Conservation (phyloP, 2,888 invertebrate genomes). For the Macropis europaea region DNA sequence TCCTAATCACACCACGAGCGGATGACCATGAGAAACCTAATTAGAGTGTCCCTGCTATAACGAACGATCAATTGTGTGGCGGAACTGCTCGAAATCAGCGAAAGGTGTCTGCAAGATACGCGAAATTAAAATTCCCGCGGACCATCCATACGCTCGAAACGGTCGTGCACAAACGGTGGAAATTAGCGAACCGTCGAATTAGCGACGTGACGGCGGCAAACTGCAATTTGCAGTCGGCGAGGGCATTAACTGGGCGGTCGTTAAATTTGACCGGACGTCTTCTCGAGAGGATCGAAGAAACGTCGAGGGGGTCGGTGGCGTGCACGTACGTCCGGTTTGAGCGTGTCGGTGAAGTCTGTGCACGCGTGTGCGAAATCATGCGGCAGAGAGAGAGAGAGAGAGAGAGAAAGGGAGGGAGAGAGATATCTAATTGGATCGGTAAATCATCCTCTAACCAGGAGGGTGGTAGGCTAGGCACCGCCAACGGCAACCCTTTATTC, state of each 20-base stretch:
- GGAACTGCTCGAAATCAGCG: too few relatives aligned
- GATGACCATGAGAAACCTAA: too few relatives aligned
- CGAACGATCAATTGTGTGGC: too few relatives aligned
- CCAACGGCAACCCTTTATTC: constrained; percentile 79
- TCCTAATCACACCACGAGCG: too few relatives aligned
- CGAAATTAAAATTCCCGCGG: background rate
- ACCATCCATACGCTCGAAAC: background rate
- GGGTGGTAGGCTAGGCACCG: constrained; percentile 72
- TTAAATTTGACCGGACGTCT: constrained; percentile 80
- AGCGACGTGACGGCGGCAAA: constrained; percentile 20
- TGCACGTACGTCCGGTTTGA: background rate
- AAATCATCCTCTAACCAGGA: constrained; percentile 79
- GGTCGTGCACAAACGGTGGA: background rate
- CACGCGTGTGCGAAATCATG: background rate
- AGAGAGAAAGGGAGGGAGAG: constrained; percentile 55
- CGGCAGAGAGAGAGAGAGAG: constrained; percentile 22
- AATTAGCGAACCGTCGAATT: constrained; percentile 7
- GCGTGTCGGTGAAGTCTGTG: constrained; percentile 6
- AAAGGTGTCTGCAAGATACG: too few relatives aligned
- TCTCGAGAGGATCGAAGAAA: constrained; percentile 65
- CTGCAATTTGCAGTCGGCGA: constrained; percentile 53
- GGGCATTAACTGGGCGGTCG: constrained; percentile 78
- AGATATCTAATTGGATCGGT: constrained; percentile 79
- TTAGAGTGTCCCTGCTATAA: too few relatives aligned
- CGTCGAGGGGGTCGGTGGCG: constrained; percentile 33